Evolutionary conservation across 2,888 invertebrate genomes (phyloP), one percentile per base, ranked within the genome.

Genomic region (Pegoplata infirma): DNA sequence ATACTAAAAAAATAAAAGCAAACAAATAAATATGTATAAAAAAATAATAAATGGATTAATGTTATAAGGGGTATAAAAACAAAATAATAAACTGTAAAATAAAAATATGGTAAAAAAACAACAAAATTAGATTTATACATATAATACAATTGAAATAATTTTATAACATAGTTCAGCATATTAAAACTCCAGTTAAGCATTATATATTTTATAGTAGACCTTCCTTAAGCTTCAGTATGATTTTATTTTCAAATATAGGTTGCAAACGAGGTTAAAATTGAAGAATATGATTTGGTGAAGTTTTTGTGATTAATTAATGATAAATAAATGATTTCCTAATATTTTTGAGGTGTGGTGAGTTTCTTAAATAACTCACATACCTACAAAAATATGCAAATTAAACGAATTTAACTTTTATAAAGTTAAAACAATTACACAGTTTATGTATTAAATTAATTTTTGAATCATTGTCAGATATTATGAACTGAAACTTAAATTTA

Each of bases 101-200:
- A 21, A 36, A 12, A 17, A 46, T 4, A n/a, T n/a, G n/a, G n/a
- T n/a, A n/a, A n/a, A 16, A 59, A 14, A 40, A 19, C 3, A 19
- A 58, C 40, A 40, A 40, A 28, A 44, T 40, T 40, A 40, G 6
- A 10, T 56, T 32, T 17, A n/a, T 44, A 40, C 21, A 44, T n/a
- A 44, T 23, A 10, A 58, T 44, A 40, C 36, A 40, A 40, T n/a
- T 40, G 36, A 3, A 12, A 40, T 5, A 12, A n/a, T 21, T 40
- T 58, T 40, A 5, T 51, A 28, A 36, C 40, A 16, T 17, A 12
- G n/a, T 36, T 58, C 10, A 5, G 40, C 19, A 5, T 17, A 17
- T 23, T 21, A 58, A 21, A 44, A 58, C 23, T 44, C 58, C 58
- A 21, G 21, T 58, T 44, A 58, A 58, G 44, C 58, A 44, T 58